These are phyloP conservation scores for Aelia acuminata DNA, from an alignment of 2,888 invertebrate genomes.

Conservation along the genomic window DNA sequence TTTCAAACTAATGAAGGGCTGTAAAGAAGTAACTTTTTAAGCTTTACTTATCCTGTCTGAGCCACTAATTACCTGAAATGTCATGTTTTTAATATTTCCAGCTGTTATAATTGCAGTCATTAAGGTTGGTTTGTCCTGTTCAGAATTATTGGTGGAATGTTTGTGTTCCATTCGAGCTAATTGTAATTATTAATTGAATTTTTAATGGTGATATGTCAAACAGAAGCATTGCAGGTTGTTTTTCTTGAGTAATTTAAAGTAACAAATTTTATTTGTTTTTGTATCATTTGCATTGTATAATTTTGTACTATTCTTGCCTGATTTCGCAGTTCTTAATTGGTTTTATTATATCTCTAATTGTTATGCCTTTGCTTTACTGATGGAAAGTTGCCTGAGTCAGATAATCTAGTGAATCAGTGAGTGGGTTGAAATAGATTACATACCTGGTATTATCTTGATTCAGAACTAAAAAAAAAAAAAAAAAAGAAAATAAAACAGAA, in stretches of 20 bases:
- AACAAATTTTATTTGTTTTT: too few species aligned
- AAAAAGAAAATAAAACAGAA: neutral
- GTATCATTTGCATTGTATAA: too few species aligned
- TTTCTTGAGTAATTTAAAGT: neutral
- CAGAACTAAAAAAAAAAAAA: neutral
- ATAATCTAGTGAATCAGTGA: slow-evolving; percentile 9
- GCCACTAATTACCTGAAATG: neutral
- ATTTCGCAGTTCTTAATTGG: too few species aligned
- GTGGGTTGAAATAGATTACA: slow-evolving; percentile 2
- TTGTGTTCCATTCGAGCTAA: neutral
- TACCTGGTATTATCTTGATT: neutral
- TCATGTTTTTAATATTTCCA: neutral
- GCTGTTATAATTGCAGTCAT: neutral
- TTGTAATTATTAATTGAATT: too few species aligned
- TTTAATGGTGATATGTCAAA: too few species aligned
- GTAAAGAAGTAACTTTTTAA: neutral
- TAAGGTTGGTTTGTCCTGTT: neutral
- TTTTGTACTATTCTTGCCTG: too few species aligned
- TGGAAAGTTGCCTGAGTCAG: slow-evolving; percentile 38
- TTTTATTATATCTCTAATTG: neutral
- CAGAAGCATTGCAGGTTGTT: too few species aligned
- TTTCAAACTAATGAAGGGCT: neutral
- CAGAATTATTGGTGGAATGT: too few species aligned
- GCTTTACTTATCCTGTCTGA: neutral
- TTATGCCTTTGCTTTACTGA: neutral